Evolutionary conservation across 2,797 vertebrate species (phyloP), one percentile per base, ranked within the genome.

Genomic region (Siniperca undulata): DNA sequence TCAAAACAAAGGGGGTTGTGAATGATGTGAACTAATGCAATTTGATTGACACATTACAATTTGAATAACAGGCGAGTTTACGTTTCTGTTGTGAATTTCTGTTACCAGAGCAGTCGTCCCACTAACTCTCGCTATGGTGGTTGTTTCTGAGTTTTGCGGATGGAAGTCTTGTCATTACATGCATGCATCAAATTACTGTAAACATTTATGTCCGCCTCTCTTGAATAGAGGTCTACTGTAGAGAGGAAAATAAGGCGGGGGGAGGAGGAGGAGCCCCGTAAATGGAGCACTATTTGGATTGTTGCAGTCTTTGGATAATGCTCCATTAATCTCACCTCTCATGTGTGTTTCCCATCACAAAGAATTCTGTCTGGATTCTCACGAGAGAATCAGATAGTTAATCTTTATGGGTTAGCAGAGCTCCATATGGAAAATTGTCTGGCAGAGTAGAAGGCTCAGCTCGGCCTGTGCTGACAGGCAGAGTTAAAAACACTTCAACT

Each of bases 311-410:
- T 82, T 75, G 78, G 80, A 89, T 89, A 90, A 90, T 79, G 77
- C 83, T 70, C 81, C 84, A 90, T 90, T 93, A 90, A 93, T 93
- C 92, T 89, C 86, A 77, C 86, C 89, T 90, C 87, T 83, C 85
- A 46, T 82, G 83, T 82, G 84, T 90, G 77, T 91, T 92, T 91
- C 87, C 86, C 87, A 87, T 91, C 90, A 91, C 86, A 88, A 88
- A 86, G 74, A 68, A 40, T 82, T 79, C 76, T 55, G 78, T 73
- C 64, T 80, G 77, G 78, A 87, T 89, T 91, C 87, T 89, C 91
- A 70, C 81, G 89, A 81, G 84, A 89, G 82, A 86, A 72, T 89
- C 78, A 81, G 79, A 80, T 73, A 86, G 87, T 85, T 88, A 84
- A 86, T 92, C 91, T 92, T 92, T 82, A 83, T 19, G 86, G 77